Percentiles rank a stretch among this genome's conserved stretches.
phyloP scores from a whole-genome alignment of 2,113 vertebrate genomes.

The Zosterops hypoxanthus region DNA sequence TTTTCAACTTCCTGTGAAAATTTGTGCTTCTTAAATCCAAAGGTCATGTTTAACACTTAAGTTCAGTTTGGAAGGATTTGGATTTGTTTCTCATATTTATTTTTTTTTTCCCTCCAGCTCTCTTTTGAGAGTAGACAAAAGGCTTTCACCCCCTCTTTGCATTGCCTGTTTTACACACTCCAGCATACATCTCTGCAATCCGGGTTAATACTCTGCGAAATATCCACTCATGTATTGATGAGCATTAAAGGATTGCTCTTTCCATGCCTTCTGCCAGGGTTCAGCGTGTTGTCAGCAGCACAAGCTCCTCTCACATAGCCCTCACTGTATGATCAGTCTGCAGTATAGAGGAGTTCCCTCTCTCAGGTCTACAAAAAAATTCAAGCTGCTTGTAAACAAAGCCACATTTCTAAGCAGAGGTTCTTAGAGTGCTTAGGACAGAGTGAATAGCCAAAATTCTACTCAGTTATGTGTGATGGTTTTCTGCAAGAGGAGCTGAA shows the following conservation, averaged over 20 bases:
- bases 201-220: not conserved
- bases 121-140: slow-evolving; percentile 6
- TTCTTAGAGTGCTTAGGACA: not conserved
- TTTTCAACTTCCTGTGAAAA: slow-evolving; percentile 51
- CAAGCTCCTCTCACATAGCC: not conserved
- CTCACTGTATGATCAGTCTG: not conserved
- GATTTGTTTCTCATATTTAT: not conserved
- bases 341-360: not conserved
- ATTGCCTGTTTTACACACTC: not conserved
- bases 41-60: slow-evolving; percentile 38
- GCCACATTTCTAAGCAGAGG: not conserved
- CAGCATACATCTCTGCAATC: not conserved
- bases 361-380: not conserved
- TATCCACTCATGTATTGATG: not conserved
- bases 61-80: not conserved
- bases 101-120: not conserved
- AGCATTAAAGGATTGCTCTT: slow-evolving; percentile 26
- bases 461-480: not conserved
- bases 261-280: not conserved
- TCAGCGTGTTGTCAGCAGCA: not conserved
- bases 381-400: not conserved
- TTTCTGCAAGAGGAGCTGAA: not conserved
- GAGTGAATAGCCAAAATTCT: not conserved
- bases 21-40: slow-evolving; percentile 33
- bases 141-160: not conserved